Percentiles rank a stretch among this genome's conserved stretches.
Conservation (phyloP, 1,140 invertebrate genomes). For the Formica selysi region DNA sequence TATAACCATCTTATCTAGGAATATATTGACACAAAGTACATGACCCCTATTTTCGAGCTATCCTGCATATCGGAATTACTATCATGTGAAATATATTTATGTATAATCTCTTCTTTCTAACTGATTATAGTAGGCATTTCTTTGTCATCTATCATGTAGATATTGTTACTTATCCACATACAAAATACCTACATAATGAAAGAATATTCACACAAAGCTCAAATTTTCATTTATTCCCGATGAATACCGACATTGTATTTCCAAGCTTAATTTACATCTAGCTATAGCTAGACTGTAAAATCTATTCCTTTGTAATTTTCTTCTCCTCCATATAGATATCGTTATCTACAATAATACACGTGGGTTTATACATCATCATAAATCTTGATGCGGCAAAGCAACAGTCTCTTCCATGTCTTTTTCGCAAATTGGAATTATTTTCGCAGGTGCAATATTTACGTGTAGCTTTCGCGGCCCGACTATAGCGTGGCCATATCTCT, state of each 20-base stretch:
- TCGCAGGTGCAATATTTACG: conserved; percentile 31
- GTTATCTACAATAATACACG: neutral
- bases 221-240: neutral
- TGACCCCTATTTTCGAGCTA: neutral
- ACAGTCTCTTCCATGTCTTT: neutral
- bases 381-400: neutral
- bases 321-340: neutral
- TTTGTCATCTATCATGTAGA: neutral
- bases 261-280: neutral
- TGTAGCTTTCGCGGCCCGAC: neutral
- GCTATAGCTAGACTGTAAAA: neutral
- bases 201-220: neutral
- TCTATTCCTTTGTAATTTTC: neutral
- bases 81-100: neutral
- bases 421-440: conserved; percentile 23
- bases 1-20: neutral
- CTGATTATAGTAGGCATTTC: neutral
- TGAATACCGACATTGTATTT: neutral
- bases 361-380: neutral
- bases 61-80: neutral
- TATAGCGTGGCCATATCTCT: conserved; percentile 32
- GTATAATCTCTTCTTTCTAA: neutral
- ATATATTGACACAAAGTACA: neutral
- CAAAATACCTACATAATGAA: neutral
- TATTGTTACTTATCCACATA: neutral